Evolutionary conservation across 2,888 invertebrate species (phyloP).

Genomic region (Drosophila ochracea): DNA sequence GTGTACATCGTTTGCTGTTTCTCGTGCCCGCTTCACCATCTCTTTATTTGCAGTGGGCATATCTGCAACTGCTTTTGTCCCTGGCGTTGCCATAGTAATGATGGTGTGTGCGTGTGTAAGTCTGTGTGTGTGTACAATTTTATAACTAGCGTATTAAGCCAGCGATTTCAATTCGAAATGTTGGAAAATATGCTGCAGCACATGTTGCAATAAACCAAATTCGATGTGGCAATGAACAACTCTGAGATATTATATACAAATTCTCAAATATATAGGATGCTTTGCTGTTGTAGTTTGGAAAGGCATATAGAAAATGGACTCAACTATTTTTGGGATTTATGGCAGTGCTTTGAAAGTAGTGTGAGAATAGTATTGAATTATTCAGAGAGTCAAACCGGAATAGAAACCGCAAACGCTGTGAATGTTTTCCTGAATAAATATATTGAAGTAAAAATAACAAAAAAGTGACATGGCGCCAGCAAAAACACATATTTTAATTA

Average conservation of each 20-base stretch:
- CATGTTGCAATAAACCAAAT: slow-evolving; percentile 37
- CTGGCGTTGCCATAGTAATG: slow-evolving; percentile 17
- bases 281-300: not conserved
- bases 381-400: not conserved
- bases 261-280: not conserved
- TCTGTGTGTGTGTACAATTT: slow-evolving; percentile 28
- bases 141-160: slow-evolving; percentile 76
- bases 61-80: slow-evolving; percentile 29
- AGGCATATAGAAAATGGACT: not conserved
- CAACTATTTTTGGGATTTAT: not conserved
- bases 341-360: not conserved
- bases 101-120: slow-evolving; percentile 10
- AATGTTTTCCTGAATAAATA: not conserved
- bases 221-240: not conserved
- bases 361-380: not conserved
- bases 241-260: slow-evolving; percentile 12
- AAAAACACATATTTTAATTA: not conserved
- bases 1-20: slow-evolving; percentile 38
- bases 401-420: not conserved
- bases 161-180: slow-evolving; percentile 59
- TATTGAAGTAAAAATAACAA: not conserved
- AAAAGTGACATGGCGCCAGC: too few species aligned
- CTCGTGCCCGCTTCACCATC: not conserved
- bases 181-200: slow-evolving; percentile 42
- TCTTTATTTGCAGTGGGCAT: slow-evolving; percentile 38